Conservation (phyloP, 2,113 vertebrate species). For the Cavia porcellus region DNA sequence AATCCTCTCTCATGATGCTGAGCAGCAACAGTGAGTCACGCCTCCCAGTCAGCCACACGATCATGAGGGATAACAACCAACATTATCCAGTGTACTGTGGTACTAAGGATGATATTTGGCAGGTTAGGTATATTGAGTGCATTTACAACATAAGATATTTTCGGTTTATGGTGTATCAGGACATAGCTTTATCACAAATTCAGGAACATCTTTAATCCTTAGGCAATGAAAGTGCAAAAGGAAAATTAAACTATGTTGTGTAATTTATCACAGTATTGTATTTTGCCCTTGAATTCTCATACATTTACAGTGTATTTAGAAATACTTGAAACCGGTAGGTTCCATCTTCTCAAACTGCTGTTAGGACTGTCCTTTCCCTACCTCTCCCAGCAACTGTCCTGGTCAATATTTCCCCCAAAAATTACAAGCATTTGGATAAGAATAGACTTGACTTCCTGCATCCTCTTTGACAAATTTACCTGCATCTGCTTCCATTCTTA, state of each 20-base stretch:
- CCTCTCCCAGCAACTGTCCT: background rate
- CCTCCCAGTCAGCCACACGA: background rate
- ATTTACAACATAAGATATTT: background rate
- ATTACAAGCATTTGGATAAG: background rate
- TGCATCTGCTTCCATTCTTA: background rate
- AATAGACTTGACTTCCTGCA: background rate
- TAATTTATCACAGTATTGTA: background rate
- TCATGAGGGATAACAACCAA: background rate
- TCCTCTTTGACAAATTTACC: background rate
- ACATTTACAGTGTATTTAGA: background rate
- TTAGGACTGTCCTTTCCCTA: background rate
- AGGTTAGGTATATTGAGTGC: background rate
- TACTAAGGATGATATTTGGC: background rate
- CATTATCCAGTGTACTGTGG: background rate
- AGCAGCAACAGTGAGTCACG: background rate
- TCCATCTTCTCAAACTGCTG: background rate
- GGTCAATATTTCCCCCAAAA: slow-evolving; percentile 14
- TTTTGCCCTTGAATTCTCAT: background rate
- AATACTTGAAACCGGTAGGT: background rate
- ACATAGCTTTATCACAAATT: background rate
- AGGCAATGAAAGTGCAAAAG: background rate
- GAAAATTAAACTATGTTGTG: slow-evolving; percentile 21
- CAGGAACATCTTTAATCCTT: background rate
- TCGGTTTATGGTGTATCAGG: background rate
- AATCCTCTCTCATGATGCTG: background rate